Conservation (phyloP, 2,888 invertebrate species). For the Mesoligia furuncula region DNA sequence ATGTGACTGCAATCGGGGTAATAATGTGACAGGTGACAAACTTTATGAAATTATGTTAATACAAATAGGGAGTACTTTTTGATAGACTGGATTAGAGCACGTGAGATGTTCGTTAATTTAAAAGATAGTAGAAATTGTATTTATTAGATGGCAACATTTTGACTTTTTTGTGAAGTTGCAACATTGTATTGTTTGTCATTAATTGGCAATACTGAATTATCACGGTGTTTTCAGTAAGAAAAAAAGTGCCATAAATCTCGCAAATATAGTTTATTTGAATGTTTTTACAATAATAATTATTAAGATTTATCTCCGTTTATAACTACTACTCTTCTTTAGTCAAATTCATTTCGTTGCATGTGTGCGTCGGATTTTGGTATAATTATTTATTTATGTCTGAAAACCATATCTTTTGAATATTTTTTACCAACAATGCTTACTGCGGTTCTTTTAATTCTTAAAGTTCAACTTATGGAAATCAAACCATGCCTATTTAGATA, state of each 20-base stretch:
- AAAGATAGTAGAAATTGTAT: constrained; percentile 30
- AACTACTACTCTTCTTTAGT: neutral
- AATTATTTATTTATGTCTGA: neutral
- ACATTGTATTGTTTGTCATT: constrained; percentile 6
- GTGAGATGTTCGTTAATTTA: constrained; percentile 23
- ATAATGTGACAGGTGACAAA: neutral
- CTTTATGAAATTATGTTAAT: neutral
- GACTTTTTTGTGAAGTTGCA: constrained; percentile 17
- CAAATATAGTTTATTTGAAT: neutral
- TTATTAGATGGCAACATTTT: constrained; percentile 15
- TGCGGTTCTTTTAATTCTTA: neutral
- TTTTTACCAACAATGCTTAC: neutral
- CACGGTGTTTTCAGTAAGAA: constrained; percentile 11
- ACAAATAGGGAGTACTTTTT: too few relatives aligned
- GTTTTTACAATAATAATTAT: too few relatives aligned
- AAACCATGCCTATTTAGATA: neutral
- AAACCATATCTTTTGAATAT: neutral
- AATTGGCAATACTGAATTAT: constrained; percentile 19
- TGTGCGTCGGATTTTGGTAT: neutral
- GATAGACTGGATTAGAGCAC: too few relatives aligned
- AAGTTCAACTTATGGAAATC: neutral
- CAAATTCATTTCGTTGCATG: neutral
- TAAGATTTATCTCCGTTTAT: neutral
- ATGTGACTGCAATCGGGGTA: neutral
- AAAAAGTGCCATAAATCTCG: constrained; percentile 21